Conservation (phyloP, 2,888 invertebrate genomes). For the Drosophila melanosoma region DNA sequence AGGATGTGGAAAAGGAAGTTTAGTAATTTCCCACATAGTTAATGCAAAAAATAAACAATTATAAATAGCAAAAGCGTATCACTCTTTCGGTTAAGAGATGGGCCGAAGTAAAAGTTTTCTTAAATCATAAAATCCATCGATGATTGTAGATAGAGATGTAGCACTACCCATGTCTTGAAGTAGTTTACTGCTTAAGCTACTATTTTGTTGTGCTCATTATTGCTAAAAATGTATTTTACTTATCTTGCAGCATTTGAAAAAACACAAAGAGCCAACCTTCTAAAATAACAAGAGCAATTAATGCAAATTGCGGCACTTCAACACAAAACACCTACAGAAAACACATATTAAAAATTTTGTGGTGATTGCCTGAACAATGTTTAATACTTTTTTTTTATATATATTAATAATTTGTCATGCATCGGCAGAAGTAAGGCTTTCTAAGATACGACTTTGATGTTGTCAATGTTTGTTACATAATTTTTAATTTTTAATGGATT, state of each 20-base stretch:
- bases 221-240: conserved; percentile 43
- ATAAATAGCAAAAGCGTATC: conserved; percentile 3
- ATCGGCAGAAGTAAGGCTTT: conserved; percentile 17
- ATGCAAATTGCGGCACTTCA: conserved; percentile 60
- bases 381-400: conserved; percentile 4
- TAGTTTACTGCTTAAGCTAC: conserved; percentile 24
- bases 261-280: conserved; percentile 56
- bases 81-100: background rate
- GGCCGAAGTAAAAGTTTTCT: background rate
- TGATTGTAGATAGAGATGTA: background rate
- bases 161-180: conserved; percentile 4
- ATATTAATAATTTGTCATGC: conserved; percentile 24
- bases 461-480: conserved; percentile 27
- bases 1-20: conserved; percentile 76
- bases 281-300: conserved; percentile 66
- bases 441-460: conserved; percentile 25
- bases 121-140: background rate
- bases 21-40: background rate
- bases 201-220: conserved; percentile 28
- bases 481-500: conserved; percentile 27
- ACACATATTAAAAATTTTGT: conserved; percentile 12
- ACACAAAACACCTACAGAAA: conserved; percentile 40
- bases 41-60: conserved; percentile 2
- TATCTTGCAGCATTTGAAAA: conserved; percentile 73
- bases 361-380: conserved; percentile 1